Evolutionary conservation across 1,140 invertebrate genomes (phyloP).

Genomic region (Bathynomus jamesi): DNA sequence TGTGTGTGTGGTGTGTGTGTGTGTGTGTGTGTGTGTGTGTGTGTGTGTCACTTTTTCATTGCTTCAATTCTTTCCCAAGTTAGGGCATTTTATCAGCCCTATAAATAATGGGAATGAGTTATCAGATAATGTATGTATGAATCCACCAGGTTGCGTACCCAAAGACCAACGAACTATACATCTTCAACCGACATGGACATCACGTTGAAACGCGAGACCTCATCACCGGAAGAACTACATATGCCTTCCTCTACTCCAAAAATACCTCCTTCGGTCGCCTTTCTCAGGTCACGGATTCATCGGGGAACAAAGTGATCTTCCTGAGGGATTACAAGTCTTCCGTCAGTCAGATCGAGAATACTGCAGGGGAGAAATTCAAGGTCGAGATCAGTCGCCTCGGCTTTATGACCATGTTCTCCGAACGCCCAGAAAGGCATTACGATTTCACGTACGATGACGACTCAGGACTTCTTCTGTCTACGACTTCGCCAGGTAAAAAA

Average conservation of each 20-base stretch:
- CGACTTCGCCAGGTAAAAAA: constrained; percentile 24
- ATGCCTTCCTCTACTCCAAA: constrained; percentile 91
- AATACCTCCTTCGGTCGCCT: constrained; percentile 93
- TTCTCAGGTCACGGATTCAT: constrained; percentile 82
- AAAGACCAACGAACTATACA: constrained; percentile 82
- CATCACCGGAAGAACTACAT: constrained; percentile 81
- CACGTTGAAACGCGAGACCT: constrained; percentile 88
- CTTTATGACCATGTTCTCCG: constrained; percentile 52
- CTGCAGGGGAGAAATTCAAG: constrained; percentile 71
- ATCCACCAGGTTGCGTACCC: constrained; percentile 45
- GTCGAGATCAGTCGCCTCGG: constrained; percentile 79
- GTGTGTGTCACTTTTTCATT: too few relatives aligned
- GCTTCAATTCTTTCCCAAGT: too few relatives aligned
- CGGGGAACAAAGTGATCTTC: constrained; percentile 87
- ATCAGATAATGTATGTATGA: too few relatives aligned
- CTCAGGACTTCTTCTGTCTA: constrained; percentile 25
- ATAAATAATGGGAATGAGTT: too few relatives aligned
- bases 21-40: too few relatives aligned
- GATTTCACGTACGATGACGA: constrained; percentile 35
- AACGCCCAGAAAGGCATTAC: constrained; percentile 24
- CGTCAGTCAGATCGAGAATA: constrained; percentile 55
- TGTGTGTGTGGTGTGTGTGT: too few relatives aligned
- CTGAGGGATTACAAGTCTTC: constrained; percentile 67
- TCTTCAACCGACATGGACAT: constrained; percentile 78
- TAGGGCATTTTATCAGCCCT: too few relatives aligned